These are phyloP conservation scores for Elephantulus edwardii DNA, from an alignment of 2,113 vertebrate species.

Conservation along the genomic window DNA sequence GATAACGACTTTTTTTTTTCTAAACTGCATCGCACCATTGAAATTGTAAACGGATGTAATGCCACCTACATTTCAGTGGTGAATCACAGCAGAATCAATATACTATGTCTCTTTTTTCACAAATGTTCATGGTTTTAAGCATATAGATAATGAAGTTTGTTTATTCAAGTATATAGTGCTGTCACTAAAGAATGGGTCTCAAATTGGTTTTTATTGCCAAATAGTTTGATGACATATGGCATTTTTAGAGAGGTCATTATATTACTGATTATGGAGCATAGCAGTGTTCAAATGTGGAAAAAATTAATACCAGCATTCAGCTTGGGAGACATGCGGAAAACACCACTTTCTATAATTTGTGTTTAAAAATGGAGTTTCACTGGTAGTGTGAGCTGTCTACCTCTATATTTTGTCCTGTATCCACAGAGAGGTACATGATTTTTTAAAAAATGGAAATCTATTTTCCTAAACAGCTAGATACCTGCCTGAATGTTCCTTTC, in stretches of 20 bases:
- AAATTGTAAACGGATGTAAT: conserved; percentile 63
- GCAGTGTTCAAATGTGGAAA: conserved; percentile 45
- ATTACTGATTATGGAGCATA: conserved; percentile 30
- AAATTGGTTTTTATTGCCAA: conserved; percentile 37
- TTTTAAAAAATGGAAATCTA: conserved; percentile 30
- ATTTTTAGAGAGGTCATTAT: conserved; percentile 58
- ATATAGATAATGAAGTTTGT: conserved; percentile 66
- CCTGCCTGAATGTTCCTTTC: conserved; percentile 35
- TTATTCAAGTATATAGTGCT: conserved; percentile 52
- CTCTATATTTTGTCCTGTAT: neutral
- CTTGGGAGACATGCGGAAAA: neutral
- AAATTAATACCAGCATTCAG: conserved; percentile 49
- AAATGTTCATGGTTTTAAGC: conserved; percentile 33
- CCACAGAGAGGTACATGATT: conserved; percentile 16
- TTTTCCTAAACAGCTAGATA: conserved; percentile 52
- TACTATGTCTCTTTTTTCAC: conserved; percentile 60
- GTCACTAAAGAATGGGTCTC: conserved; percentile 46
- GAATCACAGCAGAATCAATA: conserved; percentile 62
- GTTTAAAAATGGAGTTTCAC: neutral
- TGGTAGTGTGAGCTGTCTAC: neutral
- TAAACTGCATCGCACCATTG: conserved; percentile 59
- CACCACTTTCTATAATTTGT: conserved; percentile 9
- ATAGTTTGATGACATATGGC: conserved; percentile 27
- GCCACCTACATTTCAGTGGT: conserved; percentile 38
- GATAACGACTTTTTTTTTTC: conserved; percentile 74